These are phyloP conservation scores for Penaeus vannamei DNA, from an alignment of 1,140 invertebrate species.

Conservation along the genomic window DNA sequence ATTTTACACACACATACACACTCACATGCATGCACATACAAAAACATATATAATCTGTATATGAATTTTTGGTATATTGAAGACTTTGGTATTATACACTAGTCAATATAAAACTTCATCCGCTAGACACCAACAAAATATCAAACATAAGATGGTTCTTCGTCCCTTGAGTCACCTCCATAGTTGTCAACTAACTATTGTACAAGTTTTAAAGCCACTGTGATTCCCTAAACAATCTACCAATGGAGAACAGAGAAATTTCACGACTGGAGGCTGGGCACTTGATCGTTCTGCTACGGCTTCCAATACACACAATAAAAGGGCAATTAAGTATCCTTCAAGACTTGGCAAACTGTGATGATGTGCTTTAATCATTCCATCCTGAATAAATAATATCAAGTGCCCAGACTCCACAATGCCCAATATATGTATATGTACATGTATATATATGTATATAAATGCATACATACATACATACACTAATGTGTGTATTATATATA, in stretches of 20 bases:
- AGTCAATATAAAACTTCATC: no score
- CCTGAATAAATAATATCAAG: slow-evolving; percentile 10
- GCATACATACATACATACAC: no score
- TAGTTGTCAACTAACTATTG: slow-evolving; percentile 61
- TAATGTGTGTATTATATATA: no score
- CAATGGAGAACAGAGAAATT: slow-evolving; percentile 23
- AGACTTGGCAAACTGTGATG: no score
- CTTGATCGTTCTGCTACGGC: not conserved
- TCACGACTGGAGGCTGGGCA: slow-evolving; percentile 14
- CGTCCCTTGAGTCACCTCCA: slow-evolving; percentile 57
- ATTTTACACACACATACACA: slow-evolving; percentile 45
- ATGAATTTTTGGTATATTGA: slow-evolving; percentile 52
- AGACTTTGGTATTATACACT: not conserved
- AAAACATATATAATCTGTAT: slow-evolving; percentile 44
- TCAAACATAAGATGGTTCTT: no score
- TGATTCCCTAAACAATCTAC: slow-evolving; percentile 42
- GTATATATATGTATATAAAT: no score
- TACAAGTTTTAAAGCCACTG: slow-evolving; percentile 56
- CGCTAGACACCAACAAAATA: no score
- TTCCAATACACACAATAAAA: no score
- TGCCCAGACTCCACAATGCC: slow-evolving; percentile 36
- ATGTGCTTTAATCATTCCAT: not conserved
- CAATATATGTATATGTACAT: slow-evolving; percentile 6
- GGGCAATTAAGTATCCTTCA: no score
- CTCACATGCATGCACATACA: slow-evolving; percentile 14